Conservation (phyloP, 2,888 invertebrate species). For the Quadroppia sp. region DNA sequence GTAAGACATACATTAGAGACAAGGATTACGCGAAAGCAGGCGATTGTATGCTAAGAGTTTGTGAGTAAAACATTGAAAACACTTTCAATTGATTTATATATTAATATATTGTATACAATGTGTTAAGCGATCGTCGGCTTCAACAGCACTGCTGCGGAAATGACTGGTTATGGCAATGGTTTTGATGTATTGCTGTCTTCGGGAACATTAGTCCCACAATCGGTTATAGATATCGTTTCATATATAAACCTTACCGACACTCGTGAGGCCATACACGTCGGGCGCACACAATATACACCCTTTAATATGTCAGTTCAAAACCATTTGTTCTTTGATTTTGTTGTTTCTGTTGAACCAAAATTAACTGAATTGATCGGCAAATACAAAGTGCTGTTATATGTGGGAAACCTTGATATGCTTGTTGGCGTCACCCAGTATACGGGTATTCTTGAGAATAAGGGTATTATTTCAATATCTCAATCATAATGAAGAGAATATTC, state of each 20-base stretch:
- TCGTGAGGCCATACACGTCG: conserved; percentile 76
- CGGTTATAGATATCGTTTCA: conserved; percentile 57
- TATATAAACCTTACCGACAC: conserved; percentile 64
- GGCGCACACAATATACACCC: conserved; percentile 65
- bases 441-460: too few relatives aligned
- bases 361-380: conserved; percentile 52
- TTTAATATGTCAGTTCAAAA: conserved; percentile 62
- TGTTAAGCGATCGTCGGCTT: too few relatives aligned
- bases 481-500: too few relatives aligned
- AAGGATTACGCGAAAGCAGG: too few relatives aligned
- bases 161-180: conserved; percentile 70
- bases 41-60: too few relatives aligned
- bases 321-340: conserved; percentile 68
- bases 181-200: conserved; percentile 58
- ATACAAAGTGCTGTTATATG: conserved; percentile 61
- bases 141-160: too few relatives aligned
- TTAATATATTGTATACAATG: too few relatives aligned
- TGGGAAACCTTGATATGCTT: conserved; percentile 85
- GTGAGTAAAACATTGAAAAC: too few relatives aligned
- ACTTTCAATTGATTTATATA: too few relatives aligned
- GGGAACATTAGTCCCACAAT: conserved; percentile 49
- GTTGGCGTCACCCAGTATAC: too few relatives aligned
- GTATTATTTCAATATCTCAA: too few relatives aligned
- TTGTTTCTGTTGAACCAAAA: conserved; percentile 68
- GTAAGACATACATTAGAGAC: too few relatives aligned